Evolutionary conservation across 2,113 vertebrate genomes (phyloP), one percentile per base, ranked within the genome.

Genomic region (Corythornis vintsioides): DNA sequence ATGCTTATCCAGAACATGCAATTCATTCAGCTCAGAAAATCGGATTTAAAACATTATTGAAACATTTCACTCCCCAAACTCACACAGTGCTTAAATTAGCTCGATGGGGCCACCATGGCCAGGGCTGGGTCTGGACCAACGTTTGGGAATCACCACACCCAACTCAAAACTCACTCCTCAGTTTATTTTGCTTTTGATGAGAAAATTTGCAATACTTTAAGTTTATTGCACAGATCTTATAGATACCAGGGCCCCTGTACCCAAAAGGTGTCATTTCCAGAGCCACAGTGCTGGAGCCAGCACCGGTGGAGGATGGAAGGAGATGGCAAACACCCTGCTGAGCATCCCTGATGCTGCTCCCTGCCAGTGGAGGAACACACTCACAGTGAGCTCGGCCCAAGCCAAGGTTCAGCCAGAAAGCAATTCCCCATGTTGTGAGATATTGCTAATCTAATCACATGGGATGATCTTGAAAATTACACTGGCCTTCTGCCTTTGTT

Each of bases 371-470:
- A 81, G 26, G 35, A 45, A 17, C 3, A 1, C 1, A 9, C 15
- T 25, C 45, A 7, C 15, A n/a, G 22, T 11, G 16, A 2, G 11
- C 74, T 74, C 14, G 1, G 71, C 61, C 66, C 50, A 70, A 75
- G 3, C 74, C 4, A 0, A 1, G 45, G n/a, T 20, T 83, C 93
- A 86, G 83, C 12, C 83, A 52, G 45, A 92, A 86, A 72, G 64
- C 86, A 92, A 71, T 82, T 81, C 40, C 28, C 74, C 2, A 0
- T 38, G 57, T 24, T 61, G 73, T 1, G 26, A 82, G 93, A 93
- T n/a, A 95, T 6, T 72, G 83, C 70, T 95, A 86, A 93, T 81
- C 69, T 88, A 89, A 95, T 84, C 92, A 86, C 77, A 76, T 4
- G 73, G 83, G 77, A 95, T 69, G 74, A 88, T 82, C 66, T 79